Evolutionary conservation across 2,888 invertebrate genomes (phyloP).

Genomic region (Netelia inedita): DNA sequence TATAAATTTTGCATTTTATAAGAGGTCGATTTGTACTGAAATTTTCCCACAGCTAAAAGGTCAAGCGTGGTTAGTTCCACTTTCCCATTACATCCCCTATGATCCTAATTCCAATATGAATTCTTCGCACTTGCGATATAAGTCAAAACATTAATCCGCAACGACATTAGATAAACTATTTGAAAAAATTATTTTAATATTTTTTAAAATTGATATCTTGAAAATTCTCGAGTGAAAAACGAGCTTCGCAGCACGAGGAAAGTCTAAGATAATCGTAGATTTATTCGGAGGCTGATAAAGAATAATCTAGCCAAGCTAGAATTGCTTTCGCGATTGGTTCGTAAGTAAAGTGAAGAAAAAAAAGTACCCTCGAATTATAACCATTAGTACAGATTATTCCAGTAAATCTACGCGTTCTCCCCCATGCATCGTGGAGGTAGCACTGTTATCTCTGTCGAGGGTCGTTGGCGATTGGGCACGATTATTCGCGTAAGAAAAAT

Average conservation of each 20-base stretch:
- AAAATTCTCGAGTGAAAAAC: not conserved
- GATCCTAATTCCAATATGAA: too few species aligned
- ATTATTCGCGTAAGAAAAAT: not conserved
- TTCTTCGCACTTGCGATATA: too few species aligned
- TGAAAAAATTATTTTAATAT: too few species aligned
- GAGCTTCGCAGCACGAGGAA: not conserved
- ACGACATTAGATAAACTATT: too few species aligned
- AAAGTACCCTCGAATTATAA: slow-evolving; percentile 14
- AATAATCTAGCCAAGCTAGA: not conserved
- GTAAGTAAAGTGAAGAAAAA: not conserved
- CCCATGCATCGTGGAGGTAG: not conserved
- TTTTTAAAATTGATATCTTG: too few species aligned
- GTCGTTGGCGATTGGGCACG: not conserved
- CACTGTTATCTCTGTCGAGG: slow-evolving; percentile 1
- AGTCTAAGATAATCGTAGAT: not conserved
- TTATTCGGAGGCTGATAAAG: not conserved
- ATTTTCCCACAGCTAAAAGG: too few species aligned
- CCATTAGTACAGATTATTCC: not conserved
- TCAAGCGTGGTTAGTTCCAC: too few species aligned
- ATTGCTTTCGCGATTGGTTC: not conserved
- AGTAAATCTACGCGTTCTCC: not conserved
- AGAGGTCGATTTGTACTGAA: too few species aligned
- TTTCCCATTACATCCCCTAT: too few species aligned
- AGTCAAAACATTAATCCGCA: too few species aligned
- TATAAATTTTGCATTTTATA: too few species aligned